Base-by-base conservation (phyloP, 2,113 vertebrate species). In the Megaleporinus macrocephalus region DNA sequence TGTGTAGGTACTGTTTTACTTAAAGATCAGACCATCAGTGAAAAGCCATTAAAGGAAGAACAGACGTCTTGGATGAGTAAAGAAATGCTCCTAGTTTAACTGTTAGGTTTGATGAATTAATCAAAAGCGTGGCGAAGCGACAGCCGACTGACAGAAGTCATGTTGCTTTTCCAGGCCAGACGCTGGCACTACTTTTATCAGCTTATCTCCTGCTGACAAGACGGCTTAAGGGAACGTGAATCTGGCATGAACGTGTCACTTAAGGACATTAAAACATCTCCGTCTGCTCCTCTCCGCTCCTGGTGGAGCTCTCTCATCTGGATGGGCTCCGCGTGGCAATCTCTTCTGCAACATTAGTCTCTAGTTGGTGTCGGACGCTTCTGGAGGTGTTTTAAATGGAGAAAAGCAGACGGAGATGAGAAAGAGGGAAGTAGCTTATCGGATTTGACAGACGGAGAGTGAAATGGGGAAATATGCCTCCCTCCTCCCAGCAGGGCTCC, bases 381-480 rank as follows among this genome's bases (percentile, higher is more conserved):
- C 70, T 85, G 84, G 80, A 82, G 65, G 77, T 76, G 81, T 68
- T 86, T 83, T 76, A 76, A 83, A 85, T 77, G 76, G 20, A 62
- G 65, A 44, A 59, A 75, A 74, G 73, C 73, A 77, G 66, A 69
- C 33, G 51, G 65, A 66, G 49, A 83, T 75, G n/a, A 72, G 36
- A 65, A 76, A 73, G 61, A 68, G 75, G 66, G 83, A 81, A 82
- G 81, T 69, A 66, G 76, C 83, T 85, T 84, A 85, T 81, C 84
- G 63, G 57, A 83, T 68, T 72, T 81, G 29, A 85, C 83, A 83
- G 83, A 83, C 29, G 51, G 76, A 76, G 78, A 77, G 70, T 44
- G 75, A 78, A 84, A 81, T 69, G 41, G 74, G 82, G 73, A 81
- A 78, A 79, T 86, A 77, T 82, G 81, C 86, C 85, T 70, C 49